Percentiles rank a stretch among this genome's conserved stretches.
Evolutionary conservation across 1,140 invertebrate species (phyloP).

Genomic region (Andricus grossulariae): DNA sequence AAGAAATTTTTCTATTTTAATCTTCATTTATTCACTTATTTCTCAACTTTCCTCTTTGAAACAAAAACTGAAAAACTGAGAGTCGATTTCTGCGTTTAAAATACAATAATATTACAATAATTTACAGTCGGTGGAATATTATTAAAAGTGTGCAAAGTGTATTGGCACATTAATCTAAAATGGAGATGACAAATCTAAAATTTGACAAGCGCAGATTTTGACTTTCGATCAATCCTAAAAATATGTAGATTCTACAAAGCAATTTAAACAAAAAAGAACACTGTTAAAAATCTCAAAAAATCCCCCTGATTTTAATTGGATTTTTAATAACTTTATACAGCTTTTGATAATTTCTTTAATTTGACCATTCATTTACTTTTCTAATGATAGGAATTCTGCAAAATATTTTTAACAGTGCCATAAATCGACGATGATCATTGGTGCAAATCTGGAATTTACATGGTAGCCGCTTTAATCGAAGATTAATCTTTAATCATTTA

Average conservation of each 20-base stretch:
- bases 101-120: not conserved
- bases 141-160: constrained; percentile 4
- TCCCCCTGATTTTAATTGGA: no score
- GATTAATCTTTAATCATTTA: not conserved
- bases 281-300: no score
- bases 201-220: no score
- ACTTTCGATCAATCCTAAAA: no score
- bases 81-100: no score
- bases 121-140: not conserved
- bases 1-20: no score
- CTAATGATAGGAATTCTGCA: not conserved
- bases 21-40: no score
- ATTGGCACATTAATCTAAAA: constrained; percentile 19
- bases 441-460: not conserved
- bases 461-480: not conserved
- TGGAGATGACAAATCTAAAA: not conserved
- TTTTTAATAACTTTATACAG: no score
- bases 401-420: not conserved
- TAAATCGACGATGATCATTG: not conserved
- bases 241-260: no score
- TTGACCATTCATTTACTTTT: not conserved
- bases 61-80: no score
- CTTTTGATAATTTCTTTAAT: not conserved
- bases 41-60: no score
- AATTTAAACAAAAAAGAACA: no score